Evolutionary conservation across 1,140 invertebrate genomes (phyloP), one percentile per base, ranked within the genome.

Genomic region (Prorops nasuta): DNA sequence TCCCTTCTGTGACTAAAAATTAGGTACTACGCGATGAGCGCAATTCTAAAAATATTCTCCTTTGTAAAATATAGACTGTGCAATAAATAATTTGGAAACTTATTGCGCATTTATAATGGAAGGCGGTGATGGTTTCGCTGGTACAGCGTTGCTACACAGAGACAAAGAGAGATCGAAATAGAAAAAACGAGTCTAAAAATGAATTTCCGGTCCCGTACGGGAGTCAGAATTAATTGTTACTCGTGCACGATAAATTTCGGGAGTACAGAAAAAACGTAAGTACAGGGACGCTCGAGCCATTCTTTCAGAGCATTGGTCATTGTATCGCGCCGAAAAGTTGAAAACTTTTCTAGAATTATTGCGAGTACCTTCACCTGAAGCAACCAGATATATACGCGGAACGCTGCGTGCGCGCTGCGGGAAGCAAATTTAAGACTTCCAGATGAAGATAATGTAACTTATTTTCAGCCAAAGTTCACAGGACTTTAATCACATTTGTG

Each of bases 321-420:
- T 58, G 58, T 60, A 60, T 55, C 51, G 56, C n/a, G 39, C 16
- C 34, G 46, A 39, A 51, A 45, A 48, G 47, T 59, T 59, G 51
- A 60, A 44, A 60, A 60, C 44, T 60, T 60, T 48, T 36, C 35
- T 24, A 10, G 48, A 55, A 60, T 51, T 60, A 59, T 54, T 45
- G 36, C 43, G 36, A 45, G 31, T 37, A 36, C n/a, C 34, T 32
- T 37, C 36, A 42, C 36, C 56, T 41, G 40, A 24, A 28, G 41
- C 22, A 44, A 22, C 21, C 19, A 51, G 44, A 34, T 46, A 58
- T 34, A 32, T 17, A 8, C 12, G 17, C 28, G n/a, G n/a, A n/a
- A n/a, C n/a, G n/a, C n/a, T n/a, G 35, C 19, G 38, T 28, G 31
- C 18, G 41, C 49, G 16, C 24, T 34, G 24, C 22, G 24, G 17